These are phyloP conservation scores for Trachelus iudaicus DNA, from an alignment of 2,888 invertebrate genomes.

Conservation along the genomic window DNA sequence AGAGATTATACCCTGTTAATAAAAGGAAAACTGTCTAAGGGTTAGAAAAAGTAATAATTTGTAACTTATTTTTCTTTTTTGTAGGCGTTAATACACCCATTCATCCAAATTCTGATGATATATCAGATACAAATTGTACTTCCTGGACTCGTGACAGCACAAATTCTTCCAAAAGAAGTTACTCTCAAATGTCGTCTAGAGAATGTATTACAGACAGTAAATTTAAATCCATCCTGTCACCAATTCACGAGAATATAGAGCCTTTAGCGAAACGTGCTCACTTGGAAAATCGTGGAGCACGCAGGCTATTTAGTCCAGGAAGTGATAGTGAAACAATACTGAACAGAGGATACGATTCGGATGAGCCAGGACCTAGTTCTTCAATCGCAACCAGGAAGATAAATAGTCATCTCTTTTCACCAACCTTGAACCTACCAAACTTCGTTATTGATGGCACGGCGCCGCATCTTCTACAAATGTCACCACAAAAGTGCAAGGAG, in stretches of 20 bases:
- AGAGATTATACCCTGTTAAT: not conserved
- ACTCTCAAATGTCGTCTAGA: constrained; percentile 43
- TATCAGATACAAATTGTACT: not conserved
- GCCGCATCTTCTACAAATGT: constrained; percentile 78
- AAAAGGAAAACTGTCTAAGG: not conserved
- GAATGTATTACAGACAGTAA: constrained; percentile 39
- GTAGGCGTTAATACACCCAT: not conserved
- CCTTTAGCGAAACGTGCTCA: constrained; percentile 63
- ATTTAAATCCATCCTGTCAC: constrained; percentile 53
- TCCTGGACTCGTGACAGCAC: constrained; percentile 2
- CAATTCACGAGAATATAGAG: constrained; percentile 55
- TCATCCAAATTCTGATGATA: not conserved
- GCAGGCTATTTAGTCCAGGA: constrained; percentile 67
- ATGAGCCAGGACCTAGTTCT: constrained; percentile 50
- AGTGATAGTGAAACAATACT: constrained; percentile 17
- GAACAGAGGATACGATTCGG: constrained; percentile 40
- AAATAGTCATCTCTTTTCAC: constrained; percentile 65
- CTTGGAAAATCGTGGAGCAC: constrained; percentile 61
- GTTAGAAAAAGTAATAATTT: not conserved
- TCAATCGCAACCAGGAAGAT: constrained; percentile 27
- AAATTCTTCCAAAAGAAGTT: constrained; percentile 43
- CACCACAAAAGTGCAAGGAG: constrained; percentile 74
- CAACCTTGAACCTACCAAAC: constrained; percentile 80
- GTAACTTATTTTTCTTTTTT: not conserved
- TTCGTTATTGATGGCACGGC: constrained; percentile 81